A percentile compares a stretch with the other conserved stretches of the same genome.
phyloP scores from a whole-genome alignment of 2,113 vertebrate species.

The Ailurus styani region DNA sequence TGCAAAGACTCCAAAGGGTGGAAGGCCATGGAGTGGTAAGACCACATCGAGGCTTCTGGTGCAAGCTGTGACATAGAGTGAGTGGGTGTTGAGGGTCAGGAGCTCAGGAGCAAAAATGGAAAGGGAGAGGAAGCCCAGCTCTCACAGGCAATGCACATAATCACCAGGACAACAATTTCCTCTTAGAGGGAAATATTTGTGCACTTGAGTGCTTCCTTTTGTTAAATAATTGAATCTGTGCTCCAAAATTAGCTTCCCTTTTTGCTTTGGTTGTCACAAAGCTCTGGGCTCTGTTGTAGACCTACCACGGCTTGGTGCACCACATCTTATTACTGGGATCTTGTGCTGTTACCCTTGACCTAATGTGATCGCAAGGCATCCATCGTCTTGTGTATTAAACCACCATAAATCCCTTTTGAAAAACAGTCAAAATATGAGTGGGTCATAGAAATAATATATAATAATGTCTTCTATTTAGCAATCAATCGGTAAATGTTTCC shows the following conservation, averaged over 20 bases:
- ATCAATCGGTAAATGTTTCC: not conserved
- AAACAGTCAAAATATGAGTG: not conserved
- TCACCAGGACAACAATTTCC: not conserved
- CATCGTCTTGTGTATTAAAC: not conserved
- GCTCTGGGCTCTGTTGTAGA: not conserved
- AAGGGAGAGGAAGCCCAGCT: not conserved
- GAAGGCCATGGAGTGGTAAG: not conserved
- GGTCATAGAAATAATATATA: not conserved
- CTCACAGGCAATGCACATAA: not conserved
- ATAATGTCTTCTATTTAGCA: not conserved
- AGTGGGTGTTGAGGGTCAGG: not conserved
- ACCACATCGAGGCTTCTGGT: not conserved
- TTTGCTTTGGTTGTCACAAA: not conserved
- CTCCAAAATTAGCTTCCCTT: not conserved
- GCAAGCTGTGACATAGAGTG: not conserved
- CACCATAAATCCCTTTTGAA: not conserved
- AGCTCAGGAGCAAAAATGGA: not conserved
- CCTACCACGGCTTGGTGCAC: not conserved
- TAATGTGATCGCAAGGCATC: not conserved
- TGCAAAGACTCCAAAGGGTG: not conserved
- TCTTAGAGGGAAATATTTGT: not conserved
- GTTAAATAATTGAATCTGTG: not conserved
- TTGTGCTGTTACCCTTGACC: not conserved
- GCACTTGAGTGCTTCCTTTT: not conserved
- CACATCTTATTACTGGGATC: not conserved